Evolutionary conservation across 37 sponge, comb jelly and placozoan species (phyloP).

Genomic region (Beroe ovata): DNA sequence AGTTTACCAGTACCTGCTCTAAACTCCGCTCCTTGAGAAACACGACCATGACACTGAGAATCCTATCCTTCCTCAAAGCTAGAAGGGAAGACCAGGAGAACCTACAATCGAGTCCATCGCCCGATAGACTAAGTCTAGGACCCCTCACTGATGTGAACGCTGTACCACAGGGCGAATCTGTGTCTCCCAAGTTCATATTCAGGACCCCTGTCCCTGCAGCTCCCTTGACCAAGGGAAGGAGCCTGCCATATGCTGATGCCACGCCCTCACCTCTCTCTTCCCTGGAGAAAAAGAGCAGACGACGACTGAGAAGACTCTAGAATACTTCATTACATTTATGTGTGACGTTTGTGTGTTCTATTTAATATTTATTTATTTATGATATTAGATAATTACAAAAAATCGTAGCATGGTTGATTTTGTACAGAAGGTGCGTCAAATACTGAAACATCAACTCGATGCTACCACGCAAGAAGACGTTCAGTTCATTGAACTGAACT

Average conservation of each 20-base stretch:
- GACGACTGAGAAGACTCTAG: background rate
- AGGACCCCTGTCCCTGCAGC: background rate
- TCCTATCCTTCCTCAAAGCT: background rate
- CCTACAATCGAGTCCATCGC: constrained; percentile 3
- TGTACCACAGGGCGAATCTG: background rate
- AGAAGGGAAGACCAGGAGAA: constrained; percentile 57
- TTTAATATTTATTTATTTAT: constrained; percentile 60
- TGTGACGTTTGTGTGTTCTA: background rate
- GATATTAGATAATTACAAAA: background rate
- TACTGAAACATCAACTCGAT: no score
- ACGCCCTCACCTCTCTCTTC: constrained; percentile 5
- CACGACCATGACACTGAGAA: background rate
- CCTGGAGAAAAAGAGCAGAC: constrained; percentile 9
- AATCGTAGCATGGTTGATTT: no score
- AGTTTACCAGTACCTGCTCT: constrained; percentile 18
- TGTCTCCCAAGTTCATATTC: constrained; percentile 7
- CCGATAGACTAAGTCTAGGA: background rate
- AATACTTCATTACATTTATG: no score
- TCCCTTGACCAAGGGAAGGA: background rate
- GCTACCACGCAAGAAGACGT: no score
- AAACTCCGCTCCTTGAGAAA: background rate
- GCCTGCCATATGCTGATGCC: background rate
- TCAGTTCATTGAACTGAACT: background rate
- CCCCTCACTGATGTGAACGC: constrained; percentile 9
- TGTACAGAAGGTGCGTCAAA: no score